Conservation (phyloP, 2,113 vertebrate species). For the Paralichthys olivaceus region DNA sequence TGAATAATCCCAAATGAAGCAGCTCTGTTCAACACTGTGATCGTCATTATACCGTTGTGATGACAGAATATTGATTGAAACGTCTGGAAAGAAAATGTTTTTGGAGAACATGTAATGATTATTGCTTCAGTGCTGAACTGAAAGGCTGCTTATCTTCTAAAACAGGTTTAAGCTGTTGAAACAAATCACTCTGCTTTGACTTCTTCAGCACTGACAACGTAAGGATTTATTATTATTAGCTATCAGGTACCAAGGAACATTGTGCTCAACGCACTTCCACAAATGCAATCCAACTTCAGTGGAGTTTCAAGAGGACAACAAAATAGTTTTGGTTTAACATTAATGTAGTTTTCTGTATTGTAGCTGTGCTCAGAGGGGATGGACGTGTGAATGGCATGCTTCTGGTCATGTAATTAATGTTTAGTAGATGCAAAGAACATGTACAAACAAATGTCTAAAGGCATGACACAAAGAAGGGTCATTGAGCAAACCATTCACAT, state of each 20-base stretch:
- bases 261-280: background rate
- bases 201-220: background rate
- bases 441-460: no score
- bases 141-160: background rate
- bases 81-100: background rate
- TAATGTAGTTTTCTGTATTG: no score
- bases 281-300: no score
- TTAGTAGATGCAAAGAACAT: no score
- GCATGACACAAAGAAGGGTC: no score
- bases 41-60: background rate
- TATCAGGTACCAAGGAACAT: background rate
- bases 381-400: background rate
- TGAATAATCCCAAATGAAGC: background rate
- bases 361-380: background rate
- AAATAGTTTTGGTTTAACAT: no score
- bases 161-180: constrained; percentile 3
- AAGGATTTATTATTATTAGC: no score
- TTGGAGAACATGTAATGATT: background rate
- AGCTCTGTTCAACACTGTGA: no score
- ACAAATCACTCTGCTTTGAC: background rate
- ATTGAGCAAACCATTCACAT: no score
- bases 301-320: no score
- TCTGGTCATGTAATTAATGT: no score
- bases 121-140: background rate
- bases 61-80: background rate